phyloP scores from a whole-genome alignment of 2,113 vertebrate genomes.

The Mesocricetus auratus region DNA sequence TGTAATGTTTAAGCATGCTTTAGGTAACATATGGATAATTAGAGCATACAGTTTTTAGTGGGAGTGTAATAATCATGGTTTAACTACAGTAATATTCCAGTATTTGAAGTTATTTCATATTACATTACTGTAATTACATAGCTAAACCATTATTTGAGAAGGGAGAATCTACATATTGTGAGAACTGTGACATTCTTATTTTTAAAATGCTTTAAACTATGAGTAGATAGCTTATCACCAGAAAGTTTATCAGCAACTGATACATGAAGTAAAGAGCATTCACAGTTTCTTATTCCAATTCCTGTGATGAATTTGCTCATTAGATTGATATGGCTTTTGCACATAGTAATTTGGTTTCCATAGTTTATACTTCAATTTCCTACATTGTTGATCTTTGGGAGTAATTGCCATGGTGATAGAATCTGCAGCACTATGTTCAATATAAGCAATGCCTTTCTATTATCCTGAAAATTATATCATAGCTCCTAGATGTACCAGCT shows the following conservation, averaged over 20 bases:
- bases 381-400: background rate
- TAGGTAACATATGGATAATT: background rate
- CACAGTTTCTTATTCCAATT: conserved; percentile 1
- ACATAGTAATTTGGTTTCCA: conserved; percentile 31
- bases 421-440: background rate
- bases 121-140: background rate
- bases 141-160: background rate
- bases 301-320: background rate
- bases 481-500: background rate
- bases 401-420: background rate
- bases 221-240: background rate
- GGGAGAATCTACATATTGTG: background rate
- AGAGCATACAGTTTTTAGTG: background rate
- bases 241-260: conserved; percentile 11
- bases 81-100: background rate
- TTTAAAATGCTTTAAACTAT: background rate
- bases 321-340: conserved; percentile 12
- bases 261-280: background rate
- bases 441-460: background rate
- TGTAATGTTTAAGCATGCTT: background rate
- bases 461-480: background rate
- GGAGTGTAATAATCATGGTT: background rate
- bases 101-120: background rate
- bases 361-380: conserved; percentile 3
- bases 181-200: background rate